Conservation (phyloP, 2,113 vertebrate species). For the Jaculus jaculus region DNA sequence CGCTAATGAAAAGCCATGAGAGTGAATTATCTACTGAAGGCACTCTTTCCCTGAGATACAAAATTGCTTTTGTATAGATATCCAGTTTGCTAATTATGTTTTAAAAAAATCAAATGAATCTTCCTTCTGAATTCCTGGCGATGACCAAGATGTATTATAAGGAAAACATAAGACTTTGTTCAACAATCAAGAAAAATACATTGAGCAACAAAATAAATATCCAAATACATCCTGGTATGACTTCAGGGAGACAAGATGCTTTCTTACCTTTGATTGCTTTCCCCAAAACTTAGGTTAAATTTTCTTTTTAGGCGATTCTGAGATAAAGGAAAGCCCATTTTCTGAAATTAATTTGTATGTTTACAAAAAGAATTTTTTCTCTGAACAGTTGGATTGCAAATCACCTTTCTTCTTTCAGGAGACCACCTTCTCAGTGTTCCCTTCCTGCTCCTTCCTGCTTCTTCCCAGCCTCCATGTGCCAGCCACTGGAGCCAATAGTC, state of each 20-base stretch:
- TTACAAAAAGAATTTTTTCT: conserved; percentile 26
- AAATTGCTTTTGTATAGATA: conserved; percentile 67
- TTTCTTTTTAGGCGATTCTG: background rate
- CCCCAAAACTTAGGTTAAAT: background rate
- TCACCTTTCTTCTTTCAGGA: background rate
- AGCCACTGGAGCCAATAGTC: background rate
- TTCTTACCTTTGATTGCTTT: background rate
- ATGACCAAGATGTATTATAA: conserved; percentile 8
- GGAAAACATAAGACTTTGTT: background rate
- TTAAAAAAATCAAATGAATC: conserved; percentile 45
- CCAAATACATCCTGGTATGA: background rate
- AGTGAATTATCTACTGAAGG: conserved; percentile 73
- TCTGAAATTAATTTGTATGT: background rate
- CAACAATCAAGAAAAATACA: conserved; percentile 34
- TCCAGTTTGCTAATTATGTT: conserved; percentile 60
- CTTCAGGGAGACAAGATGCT: background rate
- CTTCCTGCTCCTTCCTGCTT: background rate
- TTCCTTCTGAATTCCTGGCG: conserved; percentile 15
- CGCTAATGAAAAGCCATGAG: conserved; percentile 70
- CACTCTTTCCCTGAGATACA: conserved; percentile 40
- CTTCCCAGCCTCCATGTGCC: rapidly evolving
- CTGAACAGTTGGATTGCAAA: background rate
- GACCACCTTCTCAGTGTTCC: background rate
- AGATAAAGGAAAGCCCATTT: background rate
- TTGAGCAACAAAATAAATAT: conserved; percentile 21